These are phyloP conservation scores for Distichodus sexfasciatus DNA, from an alignment of 2,797 vertebrate species.

Conservation along the genomic window DNA sequence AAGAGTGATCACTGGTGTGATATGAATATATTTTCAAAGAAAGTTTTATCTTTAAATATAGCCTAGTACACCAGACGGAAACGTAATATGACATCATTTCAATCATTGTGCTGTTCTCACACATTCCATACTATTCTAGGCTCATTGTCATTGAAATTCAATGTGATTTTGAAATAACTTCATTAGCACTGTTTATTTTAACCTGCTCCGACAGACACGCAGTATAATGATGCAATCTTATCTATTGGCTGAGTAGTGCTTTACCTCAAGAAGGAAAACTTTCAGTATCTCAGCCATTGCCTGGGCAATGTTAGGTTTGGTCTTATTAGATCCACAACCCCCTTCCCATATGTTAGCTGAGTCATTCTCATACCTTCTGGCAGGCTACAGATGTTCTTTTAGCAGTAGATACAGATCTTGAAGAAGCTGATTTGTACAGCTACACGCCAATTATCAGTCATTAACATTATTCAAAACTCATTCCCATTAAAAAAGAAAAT, in stretches of 20 bases:
- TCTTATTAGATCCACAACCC: no score
- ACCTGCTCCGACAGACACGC: slow-evolving; percentile 12
- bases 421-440: no score
- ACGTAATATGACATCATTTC: slow-evolving; percentile 8
- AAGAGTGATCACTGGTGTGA: background rate
- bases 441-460: no score
- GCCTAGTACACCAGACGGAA: slow-evolving; percentile 18
- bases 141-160: slow-evolving; percentile 25
- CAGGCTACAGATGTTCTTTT: no score
- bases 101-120: slow-evolving; percentile 24
- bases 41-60: slow-evolving; percentile 11
- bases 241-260: background rate
- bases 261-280: background rate
- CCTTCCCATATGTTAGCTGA: no score
- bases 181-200: slow-evolving; percentile 44
- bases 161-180: slow-evolving; percentile 41
- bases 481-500: no score
- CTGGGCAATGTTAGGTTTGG: no score
- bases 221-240: background rate
- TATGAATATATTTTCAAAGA: background rate
- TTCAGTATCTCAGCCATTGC: no score
- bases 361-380: no score
- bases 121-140: slow-evolving; percentile 24
- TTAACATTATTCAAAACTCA: no score
- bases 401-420: no score